Evolutionary conservation across 1,140 invertebrate genomes (phyloP).

Genomic region (Ectropis grisescens): DNA sequence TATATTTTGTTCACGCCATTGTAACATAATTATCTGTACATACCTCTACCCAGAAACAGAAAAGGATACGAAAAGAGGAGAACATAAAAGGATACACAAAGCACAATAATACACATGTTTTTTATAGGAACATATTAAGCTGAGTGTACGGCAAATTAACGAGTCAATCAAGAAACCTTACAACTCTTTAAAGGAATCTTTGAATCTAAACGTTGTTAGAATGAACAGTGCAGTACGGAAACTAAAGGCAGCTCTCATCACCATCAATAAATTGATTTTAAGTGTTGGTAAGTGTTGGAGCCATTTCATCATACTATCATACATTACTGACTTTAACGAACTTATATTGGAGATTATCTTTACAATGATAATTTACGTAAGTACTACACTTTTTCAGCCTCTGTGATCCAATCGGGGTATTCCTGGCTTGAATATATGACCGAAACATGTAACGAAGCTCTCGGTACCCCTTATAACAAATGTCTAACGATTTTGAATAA

Average conservation of each 20-base stretch:
- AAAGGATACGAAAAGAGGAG: too few relatives aligned
- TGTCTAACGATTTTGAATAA: too few relatives aligned
- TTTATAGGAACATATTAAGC: constrained; percentile 75
- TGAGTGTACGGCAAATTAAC: constrained; percentile 72
- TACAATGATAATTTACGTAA: too few relatives aligned
- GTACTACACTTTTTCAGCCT: constrained; percentile 71
- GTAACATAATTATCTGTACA: too few relatives aligned
- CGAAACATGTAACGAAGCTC: constrained; percentile 78
- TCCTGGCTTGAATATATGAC: constrained; percentile 78
- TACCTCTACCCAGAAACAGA: too few relatives aligned
- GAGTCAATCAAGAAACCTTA: constrained; percentile 77
- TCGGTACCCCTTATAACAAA: constrained; percentile 63
- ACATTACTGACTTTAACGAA: too few relatives aligned
- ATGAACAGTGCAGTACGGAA: constrained; percentile 72
- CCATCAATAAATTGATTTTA: constrained; percentile 73
- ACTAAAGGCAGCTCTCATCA: constrained; percentile 72
- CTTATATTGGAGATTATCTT: too few relatives aligned
- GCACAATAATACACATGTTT: not conserved
- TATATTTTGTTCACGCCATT: too few relatives aligned
- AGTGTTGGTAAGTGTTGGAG: constrained; percentile 71
- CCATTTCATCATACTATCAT: too few relatives aligned
- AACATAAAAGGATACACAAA: too few relatives aligned
- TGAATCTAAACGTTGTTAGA: constrained; percentile 71
- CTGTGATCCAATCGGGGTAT: constrained; percentile 73
- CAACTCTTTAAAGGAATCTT: constrained; percentile 73